Evolutionary conservation across 2,888 invertebrate genomes (phyloP).

Genomic region (Entomobrya multifasciata): DNA sequence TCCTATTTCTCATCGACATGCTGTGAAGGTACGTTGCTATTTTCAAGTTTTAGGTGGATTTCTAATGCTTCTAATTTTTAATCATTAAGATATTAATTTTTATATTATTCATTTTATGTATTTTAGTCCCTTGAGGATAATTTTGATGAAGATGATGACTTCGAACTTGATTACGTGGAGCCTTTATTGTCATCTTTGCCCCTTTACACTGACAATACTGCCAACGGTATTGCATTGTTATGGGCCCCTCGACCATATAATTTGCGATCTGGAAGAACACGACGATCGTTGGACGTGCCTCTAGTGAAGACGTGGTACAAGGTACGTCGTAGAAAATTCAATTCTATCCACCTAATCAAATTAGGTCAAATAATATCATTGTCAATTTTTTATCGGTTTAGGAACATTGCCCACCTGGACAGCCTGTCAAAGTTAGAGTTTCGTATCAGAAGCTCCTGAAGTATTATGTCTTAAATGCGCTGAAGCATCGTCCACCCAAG

Average conservation of each 20-base stretch:
- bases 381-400: constrained; percentile 36
- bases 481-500: constrained; percentile 98
- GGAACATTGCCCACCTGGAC: constrained; percentile 95
- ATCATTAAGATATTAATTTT: not conserved
- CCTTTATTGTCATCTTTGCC: constrained; percentile 97
- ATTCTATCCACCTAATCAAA: too few relatives aligned
- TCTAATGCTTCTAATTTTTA: too few relatives aligned
- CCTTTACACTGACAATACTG: constrained; percentile 98
- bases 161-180: constrained; percentile 92
- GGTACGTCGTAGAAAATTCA: too few relatives aligned
- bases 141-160: constrained; percentile 96
- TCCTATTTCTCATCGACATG: constrained; percentile 97
- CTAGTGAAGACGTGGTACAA: constrained; percentile 98
- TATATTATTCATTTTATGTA: not conserved
- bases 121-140: constrained; percentile 73
- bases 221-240: constrained; percentile 97
- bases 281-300: constrained; percentile 98
- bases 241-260: constrained; percentile 99
- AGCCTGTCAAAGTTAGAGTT: constrained; percentile 99
- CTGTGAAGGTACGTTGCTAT: constrained; percentile 87
- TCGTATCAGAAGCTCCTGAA: constrained; percentile 99
- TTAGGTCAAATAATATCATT: not conserved
- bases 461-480: constrained; percentile 98
- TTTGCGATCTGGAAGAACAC: constrained; percentile 94
- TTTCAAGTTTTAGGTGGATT: too few relatives aligned